These are phyloP conservation scores for Carterocephalus palaemon DNA, from an alignment of 2,888 invertebrate species.

Conservation along the genomic window DNA sequence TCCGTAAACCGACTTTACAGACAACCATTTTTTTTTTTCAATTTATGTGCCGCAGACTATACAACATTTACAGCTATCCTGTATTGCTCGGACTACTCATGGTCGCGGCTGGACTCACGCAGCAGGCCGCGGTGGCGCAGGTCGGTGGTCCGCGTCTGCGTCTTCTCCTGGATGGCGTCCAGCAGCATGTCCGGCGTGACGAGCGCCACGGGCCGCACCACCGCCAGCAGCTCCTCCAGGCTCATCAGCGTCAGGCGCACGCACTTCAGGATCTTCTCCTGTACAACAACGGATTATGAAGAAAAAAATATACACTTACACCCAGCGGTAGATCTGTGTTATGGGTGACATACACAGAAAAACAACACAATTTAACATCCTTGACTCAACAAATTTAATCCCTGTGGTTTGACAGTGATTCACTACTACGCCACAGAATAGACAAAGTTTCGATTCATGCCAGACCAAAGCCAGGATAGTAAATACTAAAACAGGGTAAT, in stretches of 20 bases:
- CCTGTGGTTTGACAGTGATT: too few species aligned
- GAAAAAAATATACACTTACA: not conserved
- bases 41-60: too few species aligned
- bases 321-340: not conserved
- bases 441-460: too few species aligned
- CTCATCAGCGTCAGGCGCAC: constrained; percentile 93
- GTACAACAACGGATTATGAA: not conserved
- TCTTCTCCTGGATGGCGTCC: constrained; percentile 95
- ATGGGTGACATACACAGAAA: too few species aligned
- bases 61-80: too few species aligned
- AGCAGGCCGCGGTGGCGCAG: constrained; percentile 91
- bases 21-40: too few species aligned
- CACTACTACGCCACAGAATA: too few species aligned
- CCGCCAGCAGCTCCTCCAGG: constrained; percentile 90
- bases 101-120: constrained; percentile 78
- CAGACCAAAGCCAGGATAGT: too few species aligned
- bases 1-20: too few species aligned
- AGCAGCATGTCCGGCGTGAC: constrained; percentile 93
- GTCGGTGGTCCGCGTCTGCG: constrained; percentile 86
- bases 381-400: too few species aligned
- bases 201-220: constrained; percentile 92
- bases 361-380: not conserved
- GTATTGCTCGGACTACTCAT: too few species aligned
- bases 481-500: too few species aligned
- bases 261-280: constrained; percentile 79